Base-by-base conservation (phyloP, 2,888 invertebrate species). In the Malthinus seriepunctatus region DNA sequence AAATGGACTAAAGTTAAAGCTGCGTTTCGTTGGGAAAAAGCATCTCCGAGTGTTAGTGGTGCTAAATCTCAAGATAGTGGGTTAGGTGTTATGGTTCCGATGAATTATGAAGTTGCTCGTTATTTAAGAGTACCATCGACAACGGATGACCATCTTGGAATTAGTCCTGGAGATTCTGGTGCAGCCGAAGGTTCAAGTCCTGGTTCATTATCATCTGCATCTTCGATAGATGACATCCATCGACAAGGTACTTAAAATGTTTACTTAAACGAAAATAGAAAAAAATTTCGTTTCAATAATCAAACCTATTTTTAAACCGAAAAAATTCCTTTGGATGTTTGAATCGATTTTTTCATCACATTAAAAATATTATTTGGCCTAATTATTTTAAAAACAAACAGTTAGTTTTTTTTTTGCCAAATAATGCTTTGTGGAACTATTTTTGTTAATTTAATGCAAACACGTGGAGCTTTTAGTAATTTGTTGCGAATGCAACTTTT, bases 1-100 rank as follows among this genome's bases (percentile, higher is more conserved):
- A 93, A 93, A 73, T 94, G 93, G 93, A 92, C 91, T 0, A 88
- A 88, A 78, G 93, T 94, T 8, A 94, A 93, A 76, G 91, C 92
- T 44, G 93, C 93, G 9, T 90, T 93, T 70, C 91, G 89, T 68
- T 92, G 91, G 91, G 91, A 92, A 73, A 88, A 88, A 67, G 90
- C 90, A 0, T 78, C 77, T 7, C 70, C 73, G 8, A 73, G 71
- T 12, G 76, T 78, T 14, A 71, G 70, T 50, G 76, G 76, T 54
- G 73, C 78, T 50, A 79, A 80, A 70, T 76, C 79, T 48, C 73
- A 79, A 67, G 71, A 79, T 69, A 71, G 80, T 71, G 79, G 80
- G 8, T 73, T 80, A 45, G 79, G 81, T 32, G 73, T 72, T 4
- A 71, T 81, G 63, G 71, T 78, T 54, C 82, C 82, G 3, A 69